phyloP scores from a whole-genome alignment of 2,888 invertebrate genomes.

The Anaspis maculata region DNA sequence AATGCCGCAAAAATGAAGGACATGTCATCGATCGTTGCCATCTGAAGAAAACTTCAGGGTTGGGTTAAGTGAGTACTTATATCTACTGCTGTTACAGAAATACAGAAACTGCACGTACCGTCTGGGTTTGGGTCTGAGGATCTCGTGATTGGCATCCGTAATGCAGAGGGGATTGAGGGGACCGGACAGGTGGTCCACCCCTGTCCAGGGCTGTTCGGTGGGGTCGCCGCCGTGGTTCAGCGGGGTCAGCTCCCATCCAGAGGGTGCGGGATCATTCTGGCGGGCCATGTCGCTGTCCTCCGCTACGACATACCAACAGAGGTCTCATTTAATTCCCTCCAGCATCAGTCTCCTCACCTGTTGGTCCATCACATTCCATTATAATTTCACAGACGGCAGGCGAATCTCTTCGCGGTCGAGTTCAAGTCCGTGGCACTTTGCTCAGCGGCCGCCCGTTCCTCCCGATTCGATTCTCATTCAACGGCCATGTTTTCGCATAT shows the following conservation, averaged over 20 bases:
- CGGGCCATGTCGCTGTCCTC: slow-evolving; percentile 25
- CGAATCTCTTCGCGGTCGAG: neutral
- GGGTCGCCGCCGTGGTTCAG: slow-evolving; percentile 18
- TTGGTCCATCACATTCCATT: slow-evolving; percentile 15
- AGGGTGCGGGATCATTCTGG: slow-evolving; percentile 31
- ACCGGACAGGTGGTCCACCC: slow-evolving; percentile 53
- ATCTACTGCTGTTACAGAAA: too few species aligned
- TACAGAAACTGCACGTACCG: too few species aligned
- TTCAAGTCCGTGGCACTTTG: neutral
- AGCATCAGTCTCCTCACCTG: slow-evolving; percentile 11
- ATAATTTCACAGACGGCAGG: neutral
- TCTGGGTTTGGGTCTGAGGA: slow-evolving; percentile 76
- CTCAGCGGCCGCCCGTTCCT: too few species aligned
- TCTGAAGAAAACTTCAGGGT: too few species aligned
- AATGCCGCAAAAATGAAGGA: too few species aligned
- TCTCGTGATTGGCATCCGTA: slow-evolving; percentile 73
- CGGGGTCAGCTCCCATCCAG: slow-evolving; percentile 34
- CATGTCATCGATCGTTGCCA: too few species aligned
- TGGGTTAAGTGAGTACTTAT: too few species aligned
- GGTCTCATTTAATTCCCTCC: slow-evolving; percentile 13
- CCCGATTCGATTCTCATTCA: too few species aligned
- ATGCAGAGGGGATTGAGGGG: slow-evolving; percentile 58
- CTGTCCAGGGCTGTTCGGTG: slow-evolving; percentile 39
- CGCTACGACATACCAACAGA: slow-evolving; percentile 15
- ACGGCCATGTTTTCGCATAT: too few species aligned